Conservation (phyloP, 92 coral and sea anemone genomes). For the Palythoa grandis region DNA sequence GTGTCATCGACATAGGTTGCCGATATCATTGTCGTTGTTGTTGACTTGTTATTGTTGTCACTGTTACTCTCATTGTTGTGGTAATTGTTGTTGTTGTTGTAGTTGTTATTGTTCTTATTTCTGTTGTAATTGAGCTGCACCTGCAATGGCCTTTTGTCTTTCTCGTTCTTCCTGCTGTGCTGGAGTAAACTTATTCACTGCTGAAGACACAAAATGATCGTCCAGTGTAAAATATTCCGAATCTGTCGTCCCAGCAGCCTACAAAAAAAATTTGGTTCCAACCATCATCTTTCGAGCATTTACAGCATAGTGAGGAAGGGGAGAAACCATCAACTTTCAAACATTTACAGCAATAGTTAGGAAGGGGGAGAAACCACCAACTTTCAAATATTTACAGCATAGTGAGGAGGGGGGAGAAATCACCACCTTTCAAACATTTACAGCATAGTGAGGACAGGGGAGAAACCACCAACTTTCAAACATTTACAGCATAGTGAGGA, state of each 20-base stretch:
- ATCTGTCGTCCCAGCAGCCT: constrained; percentile 77
- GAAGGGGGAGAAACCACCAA: no score
- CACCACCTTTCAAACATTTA: no score
- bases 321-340: neutral
- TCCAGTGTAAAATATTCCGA: constrained; percentile 88
- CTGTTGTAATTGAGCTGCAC: constrained; percentile 41
- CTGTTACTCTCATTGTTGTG: neutral
- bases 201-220: constrained; percentile 95
- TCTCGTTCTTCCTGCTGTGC: constrained; percentile 91
- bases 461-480: no score
- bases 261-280: neutral
- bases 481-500: no score
- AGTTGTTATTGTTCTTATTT: neutral
- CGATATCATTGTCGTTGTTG: no score
- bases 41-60: neutral
- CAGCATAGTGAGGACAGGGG: no score
- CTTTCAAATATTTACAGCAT: no score
- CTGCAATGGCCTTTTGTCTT: constrained; percentile 85
- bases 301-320: neutral
- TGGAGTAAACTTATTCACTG: constrained; percentile 81
- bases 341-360: no score
- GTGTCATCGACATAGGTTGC: no score
- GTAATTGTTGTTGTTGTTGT: neutral
- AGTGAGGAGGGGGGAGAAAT: no score
- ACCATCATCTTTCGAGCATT: neutral